Conservation (phyloP, 2,888 invertebrate genomes). For the Pegoplata infirma region DNA sequence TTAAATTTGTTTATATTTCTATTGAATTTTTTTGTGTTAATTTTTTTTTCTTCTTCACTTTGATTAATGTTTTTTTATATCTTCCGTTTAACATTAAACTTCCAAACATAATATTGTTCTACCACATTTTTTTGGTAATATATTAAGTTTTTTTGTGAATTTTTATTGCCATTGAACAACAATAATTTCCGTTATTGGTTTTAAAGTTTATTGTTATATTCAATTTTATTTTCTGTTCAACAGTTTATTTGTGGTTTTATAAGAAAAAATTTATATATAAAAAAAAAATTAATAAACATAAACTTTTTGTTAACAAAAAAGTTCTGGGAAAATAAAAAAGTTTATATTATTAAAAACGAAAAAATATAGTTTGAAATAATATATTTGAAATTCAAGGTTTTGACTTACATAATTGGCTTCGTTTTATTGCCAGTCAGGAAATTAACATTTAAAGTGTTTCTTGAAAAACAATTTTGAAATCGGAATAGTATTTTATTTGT, state of each 20-base stretch:
- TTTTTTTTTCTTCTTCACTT: neutral
- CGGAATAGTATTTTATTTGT: too few relatives aligned
- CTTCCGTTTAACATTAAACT: neutral
- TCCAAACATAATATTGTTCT: neutral
- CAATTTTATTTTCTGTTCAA: neutral
- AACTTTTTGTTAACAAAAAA: neutral
- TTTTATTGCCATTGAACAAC: constrained; percentile 47
- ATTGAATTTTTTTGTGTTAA: neutral
- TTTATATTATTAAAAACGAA: too few relatives aligned
- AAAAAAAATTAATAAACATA: neutral
- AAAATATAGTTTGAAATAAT: too few relatives aligned
- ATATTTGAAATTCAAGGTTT: too few relatives aligned
- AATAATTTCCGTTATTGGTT: constrained; percentile 46
- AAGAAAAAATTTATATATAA: neutral
- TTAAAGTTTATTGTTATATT: constrained; percentile 21
- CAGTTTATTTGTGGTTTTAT: neutral
- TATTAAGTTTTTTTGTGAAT: constrained; percentile 8
- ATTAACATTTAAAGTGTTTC: too few relatives aligned
- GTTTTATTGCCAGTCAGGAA: too few relatives aligned
- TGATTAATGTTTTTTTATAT: constrained; percentile 8
- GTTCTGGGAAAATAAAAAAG: too few relatives aligned
- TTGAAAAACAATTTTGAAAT: too few relatives aligned
- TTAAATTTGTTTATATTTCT: neutral
- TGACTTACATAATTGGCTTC: too few relatives aligned
- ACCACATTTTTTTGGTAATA: neutral